Evolutionary conservation across 2,797 vertebrate species (phyloP).

Genomic region (Xerus rutilus): DNA sequence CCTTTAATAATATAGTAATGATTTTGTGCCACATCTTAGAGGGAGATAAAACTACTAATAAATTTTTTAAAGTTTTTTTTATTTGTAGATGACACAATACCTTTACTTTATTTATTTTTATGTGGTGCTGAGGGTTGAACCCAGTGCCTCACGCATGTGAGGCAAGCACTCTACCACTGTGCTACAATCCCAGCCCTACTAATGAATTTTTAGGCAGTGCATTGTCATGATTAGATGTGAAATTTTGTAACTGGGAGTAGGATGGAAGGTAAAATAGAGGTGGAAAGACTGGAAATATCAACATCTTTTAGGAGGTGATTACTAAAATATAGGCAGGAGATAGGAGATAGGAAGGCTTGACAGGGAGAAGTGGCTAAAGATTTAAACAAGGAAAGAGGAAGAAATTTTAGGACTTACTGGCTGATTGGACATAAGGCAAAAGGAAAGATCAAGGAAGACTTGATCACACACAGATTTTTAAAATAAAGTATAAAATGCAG

Average conservation of each 20-base stretch:
- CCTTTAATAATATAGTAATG: slow-evolving; percentile 31
- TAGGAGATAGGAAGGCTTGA: not conserved
- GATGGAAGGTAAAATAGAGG: slow-evolving; percentile 4
- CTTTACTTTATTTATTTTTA: too few relatives aligned
- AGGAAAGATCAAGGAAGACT: not conserved
- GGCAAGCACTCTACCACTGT: too few relatives aligned
- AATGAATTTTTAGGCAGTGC: slow-evolving; percentile 45
- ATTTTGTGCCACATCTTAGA: slow-evolving; percentile 39
- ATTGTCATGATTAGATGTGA: slow-evolving; percentile 2
- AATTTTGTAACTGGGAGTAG: slow-evolving; percentile 47
- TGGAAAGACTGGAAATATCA: not conserved
- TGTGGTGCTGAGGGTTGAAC: too few relatives aligned
- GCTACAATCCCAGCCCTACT: not conserved
- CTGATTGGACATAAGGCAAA: not conserved
- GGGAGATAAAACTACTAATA: slow-evolving; percentile 50
- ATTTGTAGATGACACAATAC: too few relatives aligned
- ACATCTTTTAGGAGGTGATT: slow-evolving; percentile 27
- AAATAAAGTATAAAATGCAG: slow-evolving; percentile 58
- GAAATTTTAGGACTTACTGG: slow-evolving; percentile 1
- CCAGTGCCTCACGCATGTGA: too few relatives aligned
- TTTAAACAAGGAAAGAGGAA: not conserved
- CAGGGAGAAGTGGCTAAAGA: not conserved
- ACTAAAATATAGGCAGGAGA: slow-evolving; percentile 2
- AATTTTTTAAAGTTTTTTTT: not conserved
- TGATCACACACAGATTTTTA: not conserved